Percentiles rank a stretch among this genome's conserved stretches.
phyloP scores from a whole-genome alignment of 2,113 vertebrate genomes.

The Megalops atlanticus region DNA sequence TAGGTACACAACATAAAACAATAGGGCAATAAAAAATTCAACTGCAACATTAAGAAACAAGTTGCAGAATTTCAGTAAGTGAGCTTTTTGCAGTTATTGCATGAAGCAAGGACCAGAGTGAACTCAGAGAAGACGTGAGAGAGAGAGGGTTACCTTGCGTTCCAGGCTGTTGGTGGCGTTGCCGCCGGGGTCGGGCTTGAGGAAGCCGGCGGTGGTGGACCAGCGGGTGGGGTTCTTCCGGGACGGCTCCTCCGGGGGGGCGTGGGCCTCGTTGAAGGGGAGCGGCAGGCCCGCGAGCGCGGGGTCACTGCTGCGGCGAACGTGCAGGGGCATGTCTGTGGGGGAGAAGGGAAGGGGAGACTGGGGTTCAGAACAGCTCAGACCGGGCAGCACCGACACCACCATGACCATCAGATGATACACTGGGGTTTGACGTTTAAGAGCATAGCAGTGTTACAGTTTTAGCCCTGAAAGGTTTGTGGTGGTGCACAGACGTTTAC shows the following conservation, averaged over 20 bases:
- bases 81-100: not conserved
- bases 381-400: not conserved
- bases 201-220: constrained; percentile 87
- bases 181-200: constrained; percentile 74
- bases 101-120: too few species aligned
- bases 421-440: too few species aligned
- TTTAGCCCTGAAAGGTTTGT: too few species aligned
- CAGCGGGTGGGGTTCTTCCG: constrained; percentile 89
- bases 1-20: too few species aligned
- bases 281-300: constrained; percentile 77
- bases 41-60: not conserved
- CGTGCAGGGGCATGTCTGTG: constrained; percentile 92
- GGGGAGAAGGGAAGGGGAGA: constrained; percentile 19
- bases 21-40: not conserved
- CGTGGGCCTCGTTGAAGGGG: constrained; percentile 71
- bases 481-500: too few species aligned
- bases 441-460: too few species aligned
- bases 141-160: constrained; percentile 81
- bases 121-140: not conserved
- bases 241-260: constrained; percentile 83
- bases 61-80: too few species aligned
- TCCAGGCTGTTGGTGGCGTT: constrained; percentile 74
- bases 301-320: constrained; percentile 95
- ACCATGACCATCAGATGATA: too few species aligned
- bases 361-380: not conserved